phyloP scores from a whole-genome alignment of 2,113 vertebrate genomes.

The Nannospalax galili region DNA sequence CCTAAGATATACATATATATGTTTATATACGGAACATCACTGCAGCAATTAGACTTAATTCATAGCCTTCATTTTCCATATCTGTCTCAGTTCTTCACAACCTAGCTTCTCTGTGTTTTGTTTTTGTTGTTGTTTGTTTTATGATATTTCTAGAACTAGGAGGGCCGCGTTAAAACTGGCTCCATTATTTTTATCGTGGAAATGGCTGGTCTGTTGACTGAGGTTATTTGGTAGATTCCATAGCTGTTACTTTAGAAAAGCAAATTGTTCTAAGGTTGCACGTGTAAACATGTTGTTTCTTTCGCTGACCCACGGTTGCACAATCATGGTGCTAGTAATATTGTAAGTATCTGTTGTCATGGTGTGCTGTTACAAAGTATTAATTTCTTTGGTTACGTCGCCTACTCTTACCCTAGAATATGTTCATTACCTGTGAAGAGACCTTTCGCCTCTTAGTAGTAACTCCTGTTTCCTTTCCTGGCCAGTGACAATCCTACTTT shows the following conservation, averaged over 20 bases:
- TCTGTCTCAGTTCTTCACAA: conserved; percentile 33
- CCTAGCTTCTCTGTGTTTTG: background rate
- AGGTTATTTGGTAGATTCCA: background rate
- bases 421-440: background rate
- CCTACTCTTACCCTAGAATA: conserved; percentile 15
- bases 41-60: conserved; percentile 34
- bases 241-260: background rate
- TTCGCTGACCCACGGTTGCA: background rate
- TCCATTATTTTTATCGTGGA: conserved; percentile 50
- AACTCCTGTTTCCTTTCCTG: background rate
- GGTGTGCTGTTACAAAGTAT: background rate
- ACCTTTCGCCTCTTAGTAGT: background rate
- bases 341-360: background rate
- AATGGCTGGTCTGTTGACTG: conserved; percentile 1
- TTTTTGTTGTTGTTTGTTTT: conserved; percentile 36
- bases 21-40: background rate
- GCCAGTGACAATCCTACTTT: background rate
- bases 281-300: background rate
- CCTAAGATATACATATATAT: background rate
- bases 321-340: background rate
- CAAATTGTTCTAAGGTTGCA: background rate
- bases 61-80: background rate
- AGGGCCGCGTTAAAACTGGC: conserved; percentile 4
- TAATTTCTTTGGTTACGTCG: background rate
- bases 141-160: conserved; percentile 26